These are phyloP conservation scores for Ruditapes philippinarum DNA, from an alignment of 1,140 invertebrate species.

Conservation along the genomic window DNA sequence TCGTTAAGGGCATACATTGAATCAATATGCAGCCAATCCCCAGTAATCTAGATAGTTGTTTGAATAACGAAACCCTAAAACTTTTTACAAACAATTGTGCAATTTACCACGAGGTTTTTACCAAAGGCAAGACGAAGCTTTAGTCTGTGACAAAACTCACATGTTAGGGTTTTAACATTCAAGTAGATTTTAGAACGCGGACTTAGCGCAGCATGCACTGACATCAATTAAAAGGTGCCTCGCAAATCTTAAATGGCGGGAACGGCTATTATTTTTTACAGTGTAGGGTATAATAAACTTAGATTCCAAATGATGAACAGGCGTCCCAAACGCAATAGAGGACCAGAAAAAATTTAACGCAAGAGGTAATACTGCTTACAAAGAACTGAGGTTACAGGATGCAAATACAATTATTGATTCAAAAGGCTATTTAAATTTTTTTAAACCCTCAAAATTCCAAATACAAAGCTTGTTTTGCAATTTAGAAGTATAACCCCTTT, in stretches of 20 bases:
- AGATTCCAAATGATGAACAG: background rate
- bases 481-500: constrained; percentile 21
- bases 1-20: background rate
- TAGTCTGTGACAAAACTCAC: constrained; percentile 4
- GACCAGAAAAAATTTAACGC: background rate
- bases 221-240: background rate
- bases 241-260: background rate
- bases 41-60: background rate
- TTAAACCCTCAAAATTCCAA: background rate
- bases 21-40: background rate
- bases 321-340: no score
- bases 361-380: constrained; percentile 6
- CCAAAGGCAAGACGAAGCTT: constrained; percentile 31
- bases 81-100: constrained; percentile 6
- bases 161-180: constrained; percentile 1
- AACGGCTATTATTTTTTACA: no score
- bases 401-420: constrained; percentile 19
- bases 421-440: background rate
- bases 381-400: background rate
- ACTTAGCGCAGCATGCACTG: background rate
- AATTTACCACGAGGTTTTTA: constrained; percentile 27
- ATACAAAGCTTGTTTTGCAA: background rate
- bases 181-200: background rate
- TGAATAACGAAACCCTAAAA: constrained; percentile 6
- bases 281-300: background rate